These are phyloP conservation scores for Gallinago paraguaiae DNA, from an alignment of 2,113 vertebrate species.

Conservation along the genomic window DNA sequence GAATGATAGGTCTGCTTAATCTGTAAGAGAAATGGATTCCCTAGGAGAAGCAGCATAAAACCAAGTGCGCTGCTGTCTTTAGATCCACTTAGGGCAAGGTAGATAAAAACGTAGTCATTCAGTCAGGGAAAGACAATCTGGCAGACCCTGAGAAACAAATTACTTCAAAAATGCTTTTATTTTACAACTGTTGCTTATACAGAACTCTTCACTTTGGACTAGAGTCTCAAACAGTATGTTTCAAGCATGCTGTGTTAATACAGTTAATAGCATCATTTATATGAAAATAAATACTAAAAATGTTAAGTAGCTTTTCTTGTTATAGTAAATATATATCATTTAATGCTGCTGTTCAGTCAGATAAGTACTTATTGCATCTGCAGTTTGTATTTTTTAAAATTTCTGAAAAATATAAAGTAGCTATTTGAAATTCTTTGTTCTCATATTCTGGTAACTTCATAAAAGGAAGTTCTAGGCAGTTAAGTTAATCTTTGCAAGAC, in stretches of 20 bases:
- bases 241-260: not conserved
- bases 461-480: slow-evolving; percentile 72
- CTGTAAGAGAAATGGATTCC: not conserved
- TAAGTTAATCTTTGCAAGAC: slow-evolving; percentile 79
- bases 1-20: not conserved
- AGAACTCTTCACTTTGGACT: not conserved
- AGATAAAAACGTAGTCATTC: not conserved
- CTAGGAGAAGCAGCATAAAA: not conserved
- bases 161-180: not conserved
- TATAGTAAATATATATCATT: not conserved
- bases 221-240: not conserved
- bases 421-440: not conserved
- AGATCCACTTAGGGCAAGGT: not conserved
- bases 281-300: not conserved
- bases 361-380: not conserved
- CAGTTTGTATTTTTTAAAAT: not conserved
- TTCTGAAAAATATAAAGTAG: not conserved
- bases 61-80: not conserved
- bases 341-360: not conserved
- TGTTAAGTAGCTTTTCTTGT: not conserved
- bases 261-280: not conserved
- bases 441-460: slow-evolving; percentile 55
- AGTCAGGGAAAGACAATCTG: not conserved
- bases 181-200: not conserved
- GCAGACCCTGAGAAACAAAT: not conserved